phyloP scores from a whole-genome alignment of 2,888 invertebrate species.

The Phortica magna region DNA sequence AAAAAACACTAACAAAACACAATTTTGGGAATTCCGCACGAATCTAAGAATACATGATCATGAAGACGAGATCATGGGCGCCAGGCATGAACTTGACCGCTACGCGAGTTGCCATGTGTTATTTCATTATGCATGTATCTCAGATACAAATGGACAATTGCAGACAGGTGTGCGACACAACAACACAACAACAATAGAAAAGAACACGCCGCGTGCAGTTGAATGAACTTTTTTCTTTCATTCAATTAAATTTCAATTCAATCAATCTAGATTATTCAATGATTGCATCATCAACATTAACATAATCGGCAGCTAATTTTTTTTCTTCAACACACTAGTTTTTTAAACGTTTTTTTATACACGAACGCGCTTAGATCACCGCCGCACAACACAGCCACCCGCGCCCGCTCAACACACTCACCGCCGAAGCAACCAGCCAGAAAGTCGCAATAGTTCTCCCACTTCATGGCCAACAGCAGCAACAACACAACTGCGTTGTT shows the following conservation, averaged over 20 bases:
- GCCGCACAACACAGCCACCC: not conserved
- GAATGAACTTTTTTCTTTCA: conserved; percentile 37
- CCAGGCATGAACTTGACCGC: conserved; percentile 70
- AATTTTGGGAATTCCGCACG: conserved; percentile 37
- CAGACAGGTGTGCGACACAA: conserved; percentile 26
- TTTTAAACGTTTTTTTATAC: not conserved
- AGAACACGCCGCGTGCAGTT: conserved; percentile 44
- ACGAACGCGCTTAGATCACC: not conserved
- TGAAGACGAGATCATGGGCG: conserved; percentile 60
- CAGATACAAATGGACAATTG: not conserved
- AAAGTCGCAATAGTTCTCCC: conserved; percentile 79
- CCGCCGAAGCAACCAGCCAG: conserved; percentile 81
- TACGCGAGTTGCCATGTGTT: not conserved
- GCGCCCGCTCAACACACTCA: conserved; percentile 66
- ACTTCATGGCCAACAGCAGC: conserved; percentile 63
- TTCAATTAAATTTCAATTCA: not conserved
- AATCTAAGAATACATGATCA: conserved; percentile 20
- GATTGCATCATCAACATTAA: conserved; percentile 58
- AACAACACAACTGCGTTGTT: not conserved
- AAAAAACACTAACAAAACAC: not conserved
- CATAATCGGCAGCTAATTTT: not conserved
- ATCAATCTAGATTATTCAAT: conserved; percentile 4
- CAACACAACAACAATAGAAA: conserved; percentile 49
- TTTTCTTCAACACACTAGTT: not conserved
- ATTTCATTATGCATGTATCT: not conserved